Evolutionary conservation across 2,113 vertebrate genomes (phyloP), one percentile per base, ranked within the genome.

Genomic region (Theropithecus gelada): DNA sequence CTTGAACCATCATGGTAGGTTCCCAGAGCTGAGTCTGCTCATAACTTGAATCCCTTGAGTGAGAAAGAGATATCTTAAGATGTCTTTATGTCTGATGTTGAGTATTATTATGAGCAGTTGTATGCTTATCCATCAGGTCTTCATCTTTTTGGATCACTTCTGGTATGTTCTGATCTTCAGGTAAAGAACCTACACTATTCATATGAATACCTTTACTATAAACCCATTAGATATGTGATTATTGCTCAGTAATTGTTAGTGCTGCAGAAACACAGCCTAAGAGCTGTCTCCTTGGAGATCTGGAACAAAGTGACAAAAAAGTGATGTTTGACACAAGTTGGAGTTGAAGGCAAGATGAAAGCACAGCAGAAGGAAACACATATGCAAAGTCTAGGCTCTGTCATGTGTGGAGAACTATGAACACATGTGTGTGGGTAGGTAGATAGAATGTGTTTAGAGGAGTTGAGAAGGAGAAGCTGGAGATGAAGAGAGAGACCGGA

Each of bases 281-380:
- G 48, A 80, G 64, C 38, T 82, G 66, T 61, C 40, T 52, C 48
- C 66, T 38, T 76, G 38, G 23, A 68, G 0, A 5, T 86, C 50
- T 90, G 86, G 45, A 89, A 73, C 27, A 84, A 57, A 57, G 75
- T 59, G 64, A 38, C 68, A 96, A 78, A 72, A 93, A 50, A 94
- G 3, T 81, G 23, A 38, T 52, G 14, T 90, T 84, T 82, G 61
- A 76, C 59, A n/a, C 20, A 75, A 61, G 32, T n/a, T 57, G 25
- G 32, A 87, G 66, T 43, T 90, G 32, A 59, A 79, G 68, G 38
- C 30, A 79, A 88, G n/a, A 52, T 30, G 38, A 78, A 82, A 35
- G 82, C 40, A 30, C 73, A 52, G 59, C 30, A 50, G 32, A 95
- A 83, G 23, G 32, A 93, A 96, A 90, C 43, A 75, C 11, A 45